Evolutionary conservation across 23 tunicate species (phyloP).

Genomic region (Styela plicata): DNA sequence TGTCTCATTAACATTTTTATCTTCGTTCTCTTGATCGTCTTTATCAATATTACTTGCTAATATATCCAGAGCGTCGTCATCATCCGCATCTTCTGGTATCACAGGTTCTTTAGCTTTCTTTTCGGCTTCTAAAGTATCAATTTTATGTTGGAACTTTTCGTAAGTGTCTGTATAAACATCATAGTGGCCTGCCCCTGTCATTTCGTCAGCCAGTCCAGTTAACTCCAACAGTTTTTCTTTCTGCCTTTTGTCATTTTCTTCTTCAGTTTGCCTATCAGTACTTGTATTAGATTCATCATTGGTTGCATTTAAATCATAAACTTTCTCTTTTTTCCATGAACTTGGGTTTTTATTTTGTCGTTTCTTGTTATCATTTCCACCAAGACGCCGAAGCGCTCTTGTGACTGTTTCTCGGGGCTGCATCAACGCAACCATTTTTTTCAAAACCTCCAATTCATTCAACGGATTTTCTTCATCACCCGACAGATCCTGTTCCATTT

Average conservation of each 20-base stretch:
- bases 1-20: neutral
- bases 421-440: slow-evolving; percentile 57
- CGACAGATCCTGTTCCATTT: neutral
- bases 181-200: slow-evolving; percentile 93
- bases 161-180: slow-evolving; percentile 87
- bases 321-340: slow-evolving; percentile 73
- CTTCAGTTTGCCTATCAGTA: too few species aligned
- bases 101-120: slow-evolving; percentile 22
- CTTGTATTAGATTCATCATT: slow-evolving; percentile 15
- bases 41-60: slow-evolving; percentile 76
- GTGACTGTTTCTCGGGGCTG: slow-evolving; percentile 71
- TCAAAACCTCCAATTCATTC: slow-evolving; percentile 31
- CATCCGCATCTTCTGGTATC: slow-evolving; percentile 54
- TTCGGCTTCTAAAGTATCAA: slow-evolving; percentile 40
- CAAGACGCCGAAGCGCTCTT: slow-evolving; percentile 66
- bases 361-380: slow-evolving; percentile 43
- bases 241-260: slow-evolving; percentile 21
- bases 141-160: slow-evolving; percentile 69
- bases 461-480: neutral
- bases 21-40: slow-evolving; percentile 24
- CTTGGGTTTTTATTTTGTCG: too few species aligned
- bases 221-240: slow-evolving; percentile 53
- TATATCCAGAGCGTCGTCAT: slow-evolving; percentile 80
- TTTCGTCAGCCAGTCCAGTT: slow-evolving; percentile 84
- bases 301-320: slow-evolving; percentile 62